Conservation (phyloP, 1,140 invertebrate genomes). For the Trissolcus basalis region DNA sequence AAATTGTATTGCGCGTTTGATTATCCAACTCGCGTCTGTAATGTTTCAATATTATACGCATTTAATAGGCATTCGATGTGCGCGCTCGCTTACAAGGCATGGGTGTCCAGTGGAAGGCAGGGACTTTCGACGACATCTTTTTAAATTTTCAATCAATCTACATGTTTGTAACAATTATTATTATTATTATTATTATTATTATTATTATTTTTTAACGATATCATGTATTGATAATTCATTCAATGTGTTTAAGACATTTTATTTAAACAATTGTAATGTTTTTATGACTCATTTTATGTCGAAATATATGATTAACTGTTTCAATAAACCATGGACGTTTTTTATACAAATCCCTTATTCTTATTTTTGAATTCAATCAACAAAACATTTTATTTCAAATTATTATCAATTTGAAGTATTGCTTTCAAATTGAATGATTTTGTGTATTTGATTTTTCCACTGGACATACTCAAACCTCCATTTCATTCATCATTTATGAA, state of each 20-base stretch:
- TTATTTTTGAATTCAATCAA: no score
- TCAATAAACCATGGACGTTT: constrained; percentile 5
- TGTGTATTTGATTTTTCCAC: no score
- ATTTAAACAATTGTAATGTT: constrained; percentile 27
- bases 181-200: constrained; percentile 10
- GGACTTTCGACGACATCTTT: no score
- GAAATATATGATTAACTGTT: constrained; percentile 24
- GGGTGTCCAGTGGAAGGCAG: constrained; percentile 26
- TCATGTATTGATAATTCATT: background rate
- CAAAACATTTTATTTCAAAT: no score
- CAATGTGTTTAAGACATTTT: constrained; percentile 4
- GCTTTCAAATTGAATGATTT: no score
- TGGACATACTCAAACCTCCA: no score
- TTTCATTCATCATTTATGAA: no score
- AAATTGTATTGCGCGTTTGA: background rate
- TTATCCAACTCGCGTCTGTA: constrained; percentile 6
- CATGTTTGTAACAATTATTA: no score
- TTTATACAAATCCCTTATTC: constrained; percentile 4
- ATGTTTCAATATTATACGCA: constrained; percentile 31
- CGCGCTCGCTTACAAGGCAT: constrained; percentile 2
- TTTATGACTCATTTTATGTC: constrained; percentile 23
- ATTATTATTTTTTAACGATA: background rate
- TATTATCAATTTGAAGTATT: no score
- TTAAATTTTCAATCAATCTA: no score
- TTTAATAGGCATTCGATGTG: constrained; percentile 34